A percentile compares a stretch with the other conserved stretches of the same genome.
Conservation (phyloP, 2,888 invertebrate genomes). For the Apamea sordens region DNA sequence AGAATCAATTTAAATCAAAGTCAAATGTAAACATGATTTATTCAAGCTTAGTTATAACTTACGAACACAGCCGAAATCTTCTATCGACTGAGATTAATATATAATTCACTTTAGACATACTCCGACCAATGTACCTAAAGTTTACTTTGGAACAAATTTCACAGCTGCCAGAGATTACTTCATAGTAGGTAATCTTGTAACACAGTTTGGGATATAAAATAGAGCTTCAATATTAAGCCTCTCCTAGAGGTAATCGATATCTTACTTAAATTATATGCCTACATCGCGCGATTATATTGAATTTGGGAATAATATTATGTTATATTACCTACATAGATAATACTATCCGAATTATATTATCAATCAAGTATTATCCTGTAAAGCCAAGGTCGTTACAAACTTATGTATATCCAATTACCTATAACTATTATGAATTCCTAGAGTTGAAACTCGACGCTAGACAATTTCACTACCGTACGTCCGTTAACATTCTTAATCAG, state of each 20-base stretch:
- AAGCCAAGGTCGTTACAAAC: slow-evolving; percentile 12
- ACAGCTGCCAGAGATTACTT: slow-evolving; percentile 68
- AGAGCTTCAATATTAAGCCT: slow-evolving; percentile 44
- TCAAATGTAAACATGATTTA: slow-evolving; percentile 59
- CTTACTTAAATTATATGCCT: slow-evolving; percentile 41
- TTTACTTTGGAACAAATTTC: slow-evolving; percentile 70
- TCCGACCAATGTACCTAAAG: slow-evolving; percentile 59
- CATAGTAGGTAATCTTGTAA: slow-evolving; percentile 59
- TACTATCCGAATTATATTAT: slow-evolving; percentile 23
- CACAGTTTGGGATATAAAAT: slow-evolving; percentile 51
- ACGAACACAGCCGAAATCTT: slow-evolving; percentile 51
- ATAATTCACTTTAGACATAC: slow-evolving; percentile 66
- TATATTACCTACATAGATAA: neutral
- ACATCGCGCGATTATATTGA: slow-evolving; percentile 47
- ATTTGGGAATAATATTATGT: slow-evolving; percentile 24
- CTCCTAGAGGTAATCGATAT: slow-evolving; percentile 46
- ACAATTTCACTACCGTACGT: slow-evolving; percentile 20
- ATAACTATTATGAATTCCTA: slow-evolving; percentile 3
- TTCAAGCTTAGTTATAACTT: slow-evolving; percentile 55
- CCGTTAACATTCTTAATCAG: slow-evolving; percentile 34
- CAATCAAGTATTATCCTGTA: slow-evolving; percentile 8
- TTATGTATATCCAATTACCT: neutral
- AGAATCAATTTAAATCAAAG: slow-evolving; percentile 55
- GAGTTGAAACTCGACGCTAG: neutral
- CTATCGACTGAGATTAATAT: slow-evolving; percentile 63